Conservation (phyloP, 2,797 vertebrate species). For the Protonibea diacanthus region DNA sequence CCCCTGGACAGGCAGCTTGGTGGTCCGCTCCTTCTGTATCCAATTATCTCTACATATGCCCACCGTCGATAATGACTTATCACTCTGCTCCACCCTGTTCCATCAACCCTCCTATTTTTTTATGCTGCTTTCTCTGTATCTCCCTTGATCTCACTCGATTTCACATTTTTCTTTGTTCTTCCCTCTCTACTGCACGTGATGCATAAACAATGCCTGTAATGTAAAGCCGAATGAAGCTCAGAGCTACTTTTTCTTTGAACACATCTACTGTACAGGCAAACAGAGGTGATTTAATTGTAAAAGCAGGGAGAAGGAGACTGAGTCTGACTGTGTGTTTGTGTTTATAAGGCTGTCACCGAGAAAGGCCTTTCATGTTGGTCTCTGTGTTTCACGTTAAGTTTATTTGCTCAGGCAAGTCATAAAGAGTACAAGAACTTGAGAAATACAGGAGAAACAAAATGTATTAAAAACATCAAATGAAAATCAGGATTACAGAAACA, state of each 20-base stretch:
- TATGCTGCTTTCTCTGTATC: constrained; percentile 14
- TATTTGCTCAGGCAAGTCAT: not conserved
- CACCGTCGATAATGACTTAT: constrained; percentile 38
- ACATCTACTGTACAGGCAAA: not conserved
- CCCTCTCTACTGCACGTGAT: not conserved
- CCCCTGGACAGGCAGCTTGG: constrained; percentile 7
- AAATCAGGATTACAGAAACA: not conserved
- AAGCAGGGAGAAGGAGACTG: not conserved
- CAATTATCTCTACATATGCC: constrained; percentile 45
- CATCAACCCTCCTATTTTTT: constrained; percentile 4
- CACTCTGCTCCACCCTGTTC: constrained; percentile 6
- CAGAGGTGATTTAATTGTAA: constrained; percentile 2
- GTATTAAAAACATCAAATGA: not conserved
- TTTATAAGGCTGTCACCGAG: not conserved
- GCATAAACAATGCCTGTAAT: not conserved
- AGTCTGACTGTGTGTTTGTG: not conserved
- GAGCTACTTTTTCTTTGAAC: constrained; percentile 18
- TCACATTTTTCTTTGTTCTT: constrained; percentile 14
- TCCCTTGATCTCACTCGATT: constrained; percentile 12
- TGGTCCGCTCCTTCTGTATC: not conserved
- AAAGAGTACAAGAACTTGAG: not conserved
- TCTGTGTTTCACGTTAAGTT: not conserved
- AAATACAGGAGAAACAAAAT: not conserved
- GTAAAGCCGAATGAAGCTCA: not conserved
- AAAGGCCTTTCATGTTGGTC: constrained; percentile 12